Conservation (phyloP, 2,888 invertebrate species). For the Drosophila birchii region DNA sequence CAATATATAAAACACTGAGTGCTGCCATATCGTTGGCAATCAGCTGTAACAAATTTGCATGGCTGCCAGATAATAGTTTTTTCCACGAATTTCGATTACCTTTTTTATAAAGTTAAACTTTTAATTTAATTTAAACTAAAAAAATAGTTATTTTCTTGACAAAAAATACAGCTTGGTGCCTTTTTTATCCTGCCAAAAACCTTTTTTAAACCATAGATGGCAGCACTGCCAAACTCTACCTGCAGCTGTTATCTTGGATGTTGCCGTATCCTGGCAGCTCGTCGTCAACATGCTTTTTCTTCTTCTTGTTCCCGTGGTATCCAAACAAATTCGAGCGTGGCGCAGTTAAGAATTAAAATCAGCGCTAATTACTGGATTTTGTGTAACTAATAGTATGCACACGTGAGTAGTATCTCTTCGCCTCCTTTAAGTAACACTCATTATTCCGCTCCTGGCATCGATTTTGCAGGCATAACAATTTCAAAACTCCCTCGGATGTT, state of each 20-base stretch:
- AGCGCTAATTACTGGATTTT: slow-evolving; percentile 26
- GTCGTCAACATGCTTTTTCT: slow-evolving; percentile 40
- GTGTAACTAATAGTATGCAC: slow-evolving; percentile 54
- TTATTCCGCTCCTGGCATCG: not conserved
- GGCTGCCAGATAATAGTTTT: not conserved
- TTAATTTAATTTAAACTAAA: not conserved
- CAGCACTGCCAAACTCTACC: not conserved
- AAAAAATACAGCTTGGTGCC: too few relatives aligned
- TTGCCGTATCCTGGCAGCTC: not conserved
- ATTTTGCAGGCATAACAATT: slow-evolving; percentile 70
- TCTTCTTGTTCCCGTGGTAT: slow-evolving; percentile 36
- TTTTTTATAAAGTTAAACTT: not conserved
- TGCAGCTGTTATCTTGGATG: not conserved
- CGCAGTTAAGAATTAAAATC: slow-evolving; percentile 37
- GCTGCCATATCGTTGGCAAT: not conserved
- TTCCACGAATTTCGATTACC: too few relatives aligned
- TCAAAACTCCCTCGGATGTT: slow-evolving; percentile 78
- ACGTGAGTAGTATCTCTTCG: slow-evolving; percentile 56
- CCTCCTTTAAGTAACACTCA: accelerated
- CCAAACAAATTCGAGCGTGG: slow-evolving; percentile 60
- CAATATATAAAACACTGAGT: slow-evolving; percentile 1
- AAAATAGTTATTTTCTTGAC: too few relatives aligned
- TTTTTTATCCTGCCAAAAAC: not conserved
- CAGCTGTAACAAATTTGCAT: not conserved
- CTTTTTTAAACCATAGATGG: not conserved